Evolutionary conservation across 2,888 invertebrate genomes (phyloP).

Genomic region (Lepidocyrtoides sp.): DNA sequence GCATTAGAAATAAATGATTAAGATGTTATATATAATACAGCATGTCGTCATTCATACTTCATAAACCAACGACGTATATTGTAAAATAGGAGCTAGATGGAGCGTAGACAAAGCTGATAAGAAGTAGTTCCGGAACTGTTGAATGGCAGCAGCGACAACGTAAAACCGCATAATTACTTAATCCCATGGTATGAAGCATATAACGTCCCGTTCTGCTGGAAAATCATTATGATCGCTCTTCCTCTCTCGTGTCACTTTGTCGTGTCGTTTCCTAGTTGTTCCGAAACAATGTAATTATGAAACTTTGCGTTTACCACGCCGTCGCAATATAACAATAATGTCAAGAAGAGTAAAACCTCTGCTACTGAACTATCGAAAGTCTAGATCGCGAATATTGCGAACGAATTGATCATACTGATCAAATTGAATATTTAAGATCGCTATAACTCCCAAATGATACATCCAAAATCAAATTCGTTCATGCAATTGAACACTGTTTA

Average conservation of each 20-base stretch:
- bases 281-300: neutral
- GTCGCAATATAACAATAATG: neutral
- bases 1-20: neutral
- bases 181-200: neutral
- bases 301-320: neutral
- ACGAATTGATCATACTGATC: no score
- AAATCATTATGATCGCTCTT: neutral
- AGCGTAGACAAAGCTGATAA: neutral
- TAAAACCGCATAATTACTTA: conserved; percentile 16
- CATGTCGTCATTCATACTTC: neutral
- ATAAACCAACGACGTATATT: no score
- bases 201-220: neutral
- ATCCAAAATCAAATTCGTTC: no score
- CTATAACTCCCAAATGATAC: no score
- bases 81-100: no score
- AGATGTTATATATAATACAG: neutral
- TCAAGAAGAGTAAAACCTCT: no score
- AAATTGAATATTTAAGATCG: no score
- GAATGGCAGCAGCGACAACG: neutral
- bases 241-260: neutral
- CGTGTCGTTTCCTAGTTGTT: neutral
- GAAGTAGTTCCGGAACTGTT: conserved; percentile 7
- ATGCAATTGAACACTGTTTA: no score
- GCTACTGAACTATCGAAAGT: no score
- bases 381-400: no score